These are phyloP conservation scores for Lordiphosa stackelbergi DNA, from an alignment of 1,140 invertebrate genomes.

Conservation along the genomic window DNA sequence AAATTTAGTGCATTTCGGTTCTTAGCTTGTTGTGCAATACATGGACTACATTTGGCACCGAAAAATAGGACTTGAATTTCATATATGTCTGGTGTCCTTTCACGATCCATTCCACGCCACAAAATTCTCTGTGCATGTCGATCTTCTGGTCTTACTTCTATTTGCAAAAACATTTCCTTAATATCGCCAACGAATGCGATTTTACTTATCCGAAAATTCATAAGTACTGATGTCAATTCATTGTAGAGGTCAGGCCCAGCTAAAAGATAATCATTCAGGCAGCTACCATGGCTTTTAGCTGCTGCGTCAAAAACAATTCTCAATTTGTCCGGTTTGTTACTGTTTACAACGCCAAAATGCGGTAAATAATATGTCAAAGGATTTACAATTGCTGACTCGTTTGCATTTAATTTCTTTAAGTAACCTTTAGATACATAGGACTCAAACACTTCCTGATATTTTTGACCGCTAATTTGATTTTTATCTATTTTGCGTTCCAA, in stretches of 20 bases:
- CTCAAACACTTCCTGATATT: conserved; percentile 1
- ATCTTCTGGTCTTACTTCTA: conserved; percentile 8
- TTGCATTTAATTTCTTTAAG: not conserved
- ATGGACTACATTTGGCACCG: conserved; percentile 20
- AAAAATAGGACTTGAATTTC: conserved; percentile 33
- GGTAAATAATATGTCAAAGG: conserved; percentile 16
- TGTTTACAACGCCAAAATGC: conserved; percentile 20
- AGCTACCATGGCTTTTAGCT: too few relatives aligned
- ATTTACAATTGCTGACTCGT: not conserved
- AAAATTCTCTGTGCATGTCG: conserved; percentile 10
- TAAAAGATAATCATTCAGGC: too few relatives aligned
- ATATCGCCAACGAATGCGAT: conserved; percentile 11
- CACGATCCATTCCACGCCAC: conserved; percentile 9
- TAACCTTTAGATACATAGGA: conserved; percentile 12
- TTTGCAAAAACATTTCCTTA: conserved; percentile 25
- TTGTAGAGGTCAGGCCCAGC: too few relatives aligned
- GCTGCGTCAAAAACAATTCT: too few relatives aligned
- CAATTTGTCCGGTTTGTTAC: conserved; percentile 13
- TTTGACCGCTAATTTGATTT: not conserved
- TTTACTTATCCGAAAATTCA: not conserved
- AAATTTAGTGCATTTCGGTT: conserved; percentile 50
- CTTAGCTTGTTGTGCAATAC: conserved; percentile 27
- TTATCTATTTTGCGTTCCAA: conserved; percentile 16
- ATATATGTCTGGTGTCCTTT: conserved; percentile 9
- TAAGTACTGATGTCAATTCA: too few relatives aligned